These are phyloP conservation scores for Epistrophe eligans DNA, from an alignment of 2,888 invertebrate genomes.

Conservation along the genomic window DNA sequence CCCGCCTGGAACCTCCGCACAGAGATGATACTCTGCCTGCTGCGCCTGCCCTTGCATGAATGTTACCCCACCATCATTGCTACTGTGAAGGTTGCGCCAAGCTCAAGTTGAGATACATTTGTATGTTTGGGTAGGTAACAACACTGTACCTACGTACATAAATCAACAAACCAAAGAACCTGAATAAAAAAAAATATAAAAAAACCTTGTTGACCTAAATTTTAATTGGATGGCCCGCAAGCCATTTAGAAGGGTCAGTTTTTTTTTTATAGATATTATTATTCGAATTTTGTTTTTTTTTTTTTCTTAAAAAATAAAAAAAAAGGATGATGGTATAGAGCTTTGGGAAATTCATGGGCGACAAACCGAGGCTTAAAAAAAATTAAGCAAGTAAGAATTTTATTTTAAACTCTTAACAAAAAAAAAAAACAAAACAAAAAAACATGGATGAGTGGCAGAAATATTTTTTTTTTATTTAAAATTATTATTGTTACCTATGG, in stretches of 20 bases:
- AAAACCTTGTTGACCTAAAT: constrained; percentile 71
- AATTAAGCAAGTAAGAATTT: constrained; percentile 7
- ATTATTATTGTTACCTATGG: background rate
- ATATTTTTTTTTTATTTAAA: background rate
- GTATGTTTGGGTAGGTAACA: constrained; percentile 41
- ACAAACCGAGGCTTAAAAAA: constrained; percentile 46
- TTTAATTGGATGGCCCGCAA: constrained; percentile 71
- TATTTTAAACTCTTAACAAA: background rate
- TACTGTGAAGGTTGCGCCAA: constrained; percentile 47
- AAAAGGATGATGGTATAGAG: background rate
- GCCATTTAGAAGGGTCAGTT: constrained; percentile 73
- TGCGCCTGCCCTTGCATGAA: background rate
- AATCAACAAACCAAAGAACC: constrained; percentile 54
- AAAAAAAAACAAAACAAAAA: background rate
- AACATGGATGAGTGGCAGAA: background rate
- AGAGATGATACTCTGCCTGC: background rate
- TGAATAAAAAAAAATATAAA: background rate
- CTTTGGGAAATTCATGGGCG: constrained; percentile 50
- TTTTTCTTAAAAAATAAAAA: too few species aligned
- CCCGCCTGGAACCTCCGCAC: constrained; percentile 4
- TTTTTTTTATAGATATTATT: constrained; percentile 17
- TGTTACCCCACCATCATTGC: constrained; percentile 1
- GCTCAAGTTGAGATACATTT: constrained; percentile 46
- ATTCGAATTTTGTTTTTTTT: constrained; percentile 19
- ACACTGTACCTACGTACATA: constrained; percentile 31